A percentile compares a stretch with the other conserved stretches of the same genome.
Evolutionary conservation across 2,113 vertebrate species (phyloP).

Genomic region (Lepus americanus): DNA sequence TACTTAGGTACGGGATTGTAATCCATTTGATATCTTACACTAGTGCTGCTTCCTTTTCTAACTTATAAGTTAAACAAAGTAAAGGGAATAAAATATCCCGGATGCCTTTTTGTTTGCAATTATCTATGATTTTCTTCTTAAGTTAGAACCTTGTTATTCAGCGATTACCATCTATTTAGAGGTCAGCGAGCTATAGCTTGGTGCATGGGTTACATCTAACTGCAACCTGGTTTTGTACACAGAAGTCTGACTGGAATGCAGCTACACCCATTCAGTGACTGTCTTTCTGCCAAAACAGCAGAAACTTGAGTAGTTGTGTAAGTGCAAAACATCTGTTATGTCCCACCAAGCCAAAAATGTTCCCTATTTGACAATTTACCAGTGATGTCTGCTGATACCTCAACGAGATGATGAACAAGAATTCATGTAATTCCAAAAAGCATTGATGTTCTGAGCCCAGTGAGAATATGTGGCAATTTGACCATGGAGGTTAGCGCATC

Average conservation of each 20-base stretch:
- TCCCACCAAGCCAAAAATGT: neutral
- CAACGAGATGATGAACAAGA: neutral
- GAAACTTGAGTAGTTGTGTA: neutral
- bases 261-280: neutral
- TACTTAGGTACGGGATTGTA: neutral
- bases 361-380: neutral
- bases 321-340: neutral
- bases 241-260: neutral
- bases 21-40: neutral
- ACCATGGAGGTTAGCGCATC: neutral
- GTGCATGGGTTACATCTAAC: neutral
- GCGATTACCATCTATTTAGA: neutral
- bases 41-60: slow-evolving; percentile 16
- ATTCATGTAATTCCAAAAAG: neutral
- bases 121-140: slow-evolving; percentile 11
- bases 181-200: neutral
- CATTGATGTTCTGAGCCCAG: neutral
- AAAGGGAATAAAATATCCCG: neutral
- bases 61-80: slow-evolving; percentile 24
- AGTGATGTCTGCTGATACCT: neutral
- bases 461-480: neutral
- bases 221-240: neutral
- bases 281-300: neutral
- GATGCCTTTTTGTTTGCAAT: neutral
- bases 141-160: slow-evolving; percentile 14